These are phyloP conservation scores for Montipora sp. DNA, from an alignment of 64 coral and sea anemone genomes.

Conservation along the genomic window DNA sequence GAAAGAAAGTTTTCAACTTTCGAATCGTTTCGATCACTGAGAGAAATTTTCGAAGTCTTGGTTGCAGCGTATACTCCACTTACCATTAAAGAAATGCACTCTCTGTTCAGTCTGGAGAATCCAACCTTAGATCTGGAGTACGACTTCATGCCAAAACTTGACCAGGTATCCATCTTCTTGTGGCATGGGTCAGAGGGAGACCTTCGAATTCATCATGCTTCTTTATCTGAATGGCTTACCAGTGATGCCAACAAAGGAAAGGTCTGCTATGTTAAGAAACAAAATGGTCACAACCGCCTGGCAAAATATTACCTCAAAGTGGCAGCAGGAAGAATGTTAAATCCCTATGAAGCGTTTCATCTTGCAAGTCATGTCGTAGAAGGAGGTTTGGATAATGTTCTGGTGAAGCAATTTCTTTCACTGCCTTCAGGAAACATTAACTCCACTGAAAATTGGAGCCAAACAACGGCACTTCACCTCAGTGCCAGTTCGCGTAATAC, in stretches of 20 bases:
- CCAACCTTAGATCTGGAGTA: constrained; percentile 44
- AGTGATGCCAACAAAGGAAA: constrained; percentile 68
- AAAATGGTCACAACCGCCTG: constrained; percentile 66
- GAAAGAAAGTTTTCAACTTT: constrained; percentile 35
- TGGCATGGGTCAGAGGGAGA: constrained; percentile 41
- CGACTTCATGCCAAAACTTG: constrained; percentile 67
- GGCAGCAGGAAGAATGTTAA: neutral
- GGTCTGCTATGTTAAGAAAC: constrained; percentile 54
- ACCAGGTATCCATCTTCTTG: constrained; percentile 69
- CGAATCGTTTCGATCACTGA: constrained; percentile 37
- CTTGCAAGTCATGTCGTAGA: constrained; percentile 72
- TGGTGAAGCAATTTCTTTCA: constrained; percentile 21
- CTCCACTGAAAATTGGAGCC: constrained; percentile 36
- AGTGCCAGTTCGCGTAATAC: constrained; percentile 30
- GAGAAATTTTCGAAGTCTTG: constrained; percentile 66
- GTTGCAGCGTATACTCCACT: constrained; percentile 52
- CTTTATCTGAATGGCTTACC: constrained; percentile 82
- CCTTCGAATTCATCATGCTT: constrained; percentile 71
- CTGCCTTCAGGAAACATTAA: constrained; percentile 47
- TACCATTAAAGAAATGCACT: constrained; percentile 38
- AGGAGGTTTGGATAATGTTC: constrained; percentile 3
- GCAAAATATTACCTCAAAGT: constrained; percentile 65
- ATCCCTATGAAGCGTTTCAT: constrained; percentile 26
- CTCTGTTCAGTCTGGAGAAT: neutral
- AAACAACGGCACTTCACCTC: constrained; percentile 68